These are phyloP conservation scores for Silvanus unidentatus DNA, from an alignment of 2,888 invertebrate genomes.

Conservation along the genomic window DNA sequence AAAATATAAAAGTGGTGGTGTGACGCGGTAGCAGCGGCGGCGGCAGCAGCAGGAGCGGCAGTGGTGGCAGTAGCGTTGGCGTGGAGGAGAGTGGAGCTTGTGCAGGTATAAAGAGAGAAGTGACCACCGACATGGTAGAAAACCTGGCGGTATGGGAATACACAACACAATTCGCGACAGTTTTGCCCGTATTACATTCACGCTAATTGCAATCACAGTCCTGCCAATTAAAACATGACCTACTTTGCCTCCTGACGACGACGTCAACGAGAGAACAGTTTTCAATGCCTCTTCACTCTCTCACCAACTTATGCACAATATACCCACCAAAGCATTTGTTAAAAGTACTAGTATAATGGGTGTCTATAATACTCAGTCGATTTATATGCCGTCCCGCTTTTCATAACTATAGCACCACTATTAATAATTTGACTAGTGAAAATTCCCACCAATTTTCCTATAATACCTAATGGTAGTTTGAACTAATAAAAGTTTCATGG, in stretches of 20 bases:
- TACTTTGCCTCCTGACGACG: slow-evolving; percentile 19
- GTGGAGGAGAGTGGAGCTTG: slow-evolving; percentile 9
- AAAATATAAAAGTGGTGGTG: slow-evolving; percentile 37
- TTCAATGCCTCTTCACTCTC: slow-evolving; percentile 16
- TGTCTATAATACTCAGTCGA: too few species aligned
- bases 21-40: too few species aligned
- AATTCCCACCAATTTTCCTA: too few species aligned
- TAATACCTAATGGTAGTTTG: not conserved
- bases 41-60: too few species aligned
- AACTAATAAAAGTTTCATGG: slow-evolving; percentile 18
- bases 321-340: not conserved
- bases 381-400: too few species aligned
- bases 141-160: slow-evolving; percentile 26
- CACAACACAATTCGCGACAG: slow-evolving; percentile 30
- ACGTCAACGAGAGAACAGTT: slow-evolving; percentile 11
- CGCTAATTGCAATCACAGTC: slow-evolving; percentile 40
- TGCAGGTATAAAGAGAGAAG: slow-evolving; percentile 9
- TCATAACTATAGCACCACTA: too few species aligned
- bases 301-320: slow-evolving; percentile 1
- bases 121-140: slow-evolving; percentile 19
- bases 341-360: too few species aligned
- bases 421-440: too few species aligned
- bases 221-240: slow-evolving; percentile 41
- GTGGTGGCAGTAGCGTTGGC: too few species aligned
- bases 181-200: slow-evolving; percentile 36